These are phyloP conservation scores for Empis stercorea DNA, from an alignment of 2,888 invertebrate genomes.

Conservation along the genomic window DNA sequence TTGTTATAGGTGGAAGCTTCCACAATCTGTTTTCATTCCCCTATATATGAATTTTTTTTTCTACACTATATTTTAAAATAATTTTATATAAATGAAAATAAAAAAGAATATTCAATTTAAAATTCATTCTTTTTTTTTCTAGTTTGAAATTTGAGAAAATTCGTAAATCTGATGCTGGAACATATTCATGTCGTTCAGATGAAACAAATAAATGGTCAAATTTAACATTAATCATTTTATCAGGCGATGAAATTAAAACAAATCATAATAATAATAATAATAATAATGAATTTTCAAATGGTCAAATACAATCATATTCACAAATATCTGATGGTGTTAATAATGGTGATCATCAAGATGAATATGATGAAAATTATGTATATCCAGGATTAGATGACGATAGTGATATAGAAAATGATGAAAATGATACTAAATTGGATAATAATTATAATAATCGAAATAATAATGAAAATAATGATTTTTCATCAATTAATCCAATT, in stretches of 20 bases:
- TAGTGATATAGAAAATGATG: background rate
- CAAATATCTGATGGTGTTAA: background rate
- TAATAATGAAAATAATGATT: background rate
- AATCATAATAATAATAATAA: too few species aligned
- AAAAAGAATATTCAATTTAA: background rate
- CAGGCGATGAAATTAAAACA: slow-evolving; percentile 10
- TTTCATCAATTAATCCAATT: background rate
- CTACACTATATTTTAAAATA: too few species aligned
- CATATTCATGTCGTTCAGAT: slow-evolving; percentile 23
- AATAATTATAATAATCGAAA: background rate
- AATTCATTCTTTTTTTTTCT: background rate
- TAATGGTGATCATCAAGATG: background rate
- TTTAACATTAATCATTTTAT: slow-evolving; percentile 21
- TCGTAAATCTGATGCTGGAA: slow-evolving; percentile 21
- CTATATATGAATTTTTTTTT: too few species aligned
- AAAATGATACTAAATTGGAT: background rate
- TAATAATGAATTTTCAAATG: slow-evolving; percentile 1
- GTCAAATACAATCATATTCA: background rate
- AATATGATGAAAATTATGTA: background rate
- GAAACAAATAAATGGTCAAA: slow-evolving; percentile 32
- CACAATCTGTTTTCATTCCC: background rate
- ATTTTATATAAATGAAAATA: background rate
- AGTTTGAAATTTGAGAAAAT: slow-evolving; percentile 18
- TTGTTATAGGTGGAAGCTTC: background rate
- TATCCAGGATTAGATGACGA: background rate